Base-by-base conservation (phyloP, 1,140 invertebrate species). In the Drosophila pectinifera region DNA sequence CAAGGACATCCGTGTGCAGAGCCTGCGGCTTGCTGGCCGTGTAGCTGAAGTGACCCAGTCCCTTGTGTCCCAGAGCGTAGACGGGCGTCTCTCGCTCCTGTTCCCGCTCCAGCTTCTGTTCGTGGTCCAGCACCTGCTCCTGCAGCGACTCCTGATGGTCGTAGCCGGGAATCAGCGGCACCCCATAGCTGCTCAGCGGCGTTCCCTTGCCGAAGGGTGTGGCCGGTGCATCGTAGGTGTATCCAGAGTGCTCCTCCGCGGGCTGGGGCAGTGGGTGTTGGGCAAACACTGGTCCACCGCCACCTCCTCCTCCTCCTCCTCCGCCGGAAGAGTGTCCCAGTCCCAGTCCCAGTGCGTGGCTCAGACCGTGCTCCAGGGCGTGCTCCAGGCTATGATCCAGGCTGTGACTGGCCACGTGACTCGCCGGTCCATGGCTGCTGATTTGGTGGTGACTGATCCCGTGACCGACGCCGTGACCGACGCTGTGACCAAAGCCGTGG, bases 61-160 rank as follows among this genome's bases (percentile, higher is more conserved):
- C 90, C 61, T 91, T 91, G 57, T 91, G 90, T 0, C 90, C 90
- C 28, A 88, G 6, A 0, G 90, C 90, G 65, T 91, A 91, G 7
- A 73, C 61, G 0, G 90, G 90, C 0, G 84, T 49, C 49, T 84
- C 77, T 0, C 76, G 63, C 8, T 73, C 72, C 22, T 42, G 57
- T 8, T 63, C 58, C 10, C 68, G 56, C 2, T 42, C 63, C 10
- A 41, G 39, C 28, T 77, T 62, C 4, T 64, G 45, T 16, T 72
- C 61, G 20, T 69, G 75, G 10, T 76, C 77, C 1, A 70, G 48
- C 3, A 58, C 64, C n/a, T 79, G 72, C 38, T 82, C 41, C 7
- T 65, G 69, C 5, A 55, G 65, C 2, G 78, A 43, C n/a, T 67
- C 59, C 26, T 81, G 43, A 14, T 85, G 81, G 18, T 81, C 82